Percentiles rank a stretch among this genome's conserved stretches.
These are phyloP conservation scores for Euplagia quadripunctaria DNA, from an alignment of 2,888 invertebrate species.

Conservation along the genomic window DNA sequence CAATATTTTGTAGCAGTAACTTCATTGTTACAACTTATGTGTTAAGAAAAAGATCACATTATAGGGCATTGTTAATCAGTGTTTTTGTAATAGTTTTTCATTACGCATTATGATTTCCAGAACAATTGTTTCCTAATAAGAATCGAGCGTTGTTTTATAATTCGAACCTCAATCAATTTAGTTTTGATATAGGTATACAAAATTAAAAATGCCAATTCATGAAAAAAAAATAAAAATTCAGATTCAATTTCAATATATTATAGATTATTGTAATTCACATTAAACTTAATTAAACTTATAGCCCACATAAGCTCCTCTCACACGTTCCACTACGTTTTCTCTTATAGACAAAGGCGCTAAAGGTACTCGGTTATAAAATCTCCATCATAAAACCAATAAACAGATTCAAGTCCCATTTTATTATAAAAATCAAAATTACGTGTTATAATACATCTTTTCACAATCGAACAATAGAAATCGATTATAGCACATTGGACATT, in stretches of 20 bases:
- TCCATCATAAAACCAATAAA: conserved; percentile 87
- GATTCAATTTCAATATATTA: conserved; percentile 88
- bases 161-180: conserved; percentile 12
- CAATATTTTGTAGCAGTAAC: background rate
- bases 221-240: conserved; percentile 85
- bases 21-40: background rate
- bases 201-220: conserved; percentile 81
- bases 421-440: conserved; percentile 88
- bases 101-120: too few species aligned
- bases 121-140: background rate
- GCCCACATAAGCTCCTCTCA: conserved; percentile 86
- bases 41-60: background rate
- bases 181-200: conserved; percentile 51
- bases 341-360: conserved; percentile 84
- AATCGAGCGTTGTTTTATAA: background rate
- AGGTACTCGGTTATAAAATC: conserved; percentile 87
- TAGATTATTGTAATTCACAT: conserved; percentile 88
- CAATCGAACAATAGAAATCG: conserved; percentile 86
- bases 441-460: conserved; percentile 86
- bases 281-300: conserved; percentile 87
- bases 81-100: too few species aligned
- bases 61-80: too few species aligned
- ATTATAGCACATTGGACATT: conserved; percentile 84
- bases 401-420: conserved; percentile 88
- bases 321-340: conserved; percentile 80